These are phyloP conservation scores for Cephus runcator DNA, from an alignment of 2,888 invertebrate genomes.

Conservation along the genomic window DNA sequence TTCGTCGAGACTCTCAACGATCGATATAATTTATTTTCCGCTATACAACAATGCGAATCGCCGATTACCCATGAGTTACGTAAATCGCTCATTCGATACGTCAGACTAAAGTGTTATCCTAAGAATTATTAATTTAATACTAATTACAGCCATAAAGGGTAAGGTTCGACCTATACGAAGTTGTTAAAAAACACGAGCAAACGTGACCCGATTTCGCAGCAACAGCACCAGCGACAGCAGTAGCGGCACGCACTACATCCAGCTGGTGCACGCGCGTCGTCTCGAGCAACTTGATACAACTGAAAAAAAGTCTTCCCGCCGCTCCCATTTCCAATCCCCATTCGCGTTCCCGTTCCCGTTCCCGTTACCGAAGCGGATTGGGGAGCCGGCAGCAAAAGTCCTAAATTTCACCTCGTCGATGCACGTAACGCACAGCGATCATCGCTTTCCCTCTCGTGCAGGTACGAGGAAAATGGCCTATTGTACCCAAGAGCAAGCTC, in stretches of 20 bases:
- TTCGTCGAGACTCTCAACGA: neutral
- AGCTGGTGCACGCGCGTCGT: slow-evolving; percentile 2
- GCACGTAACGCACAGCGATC: neutral
- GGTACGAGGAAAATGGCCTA: neutral
- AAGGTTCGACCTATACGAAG: neutral
- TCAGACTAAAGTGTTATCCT: neutral
- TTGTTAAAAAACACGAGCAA: neutral
- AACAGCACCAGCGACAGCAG: neutral
- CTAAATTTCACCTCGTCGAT: neutral
- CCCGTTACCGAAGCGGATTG: neutral
- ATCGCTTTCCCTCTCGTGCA: neutral
- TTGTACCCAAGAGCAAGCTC: neutral
- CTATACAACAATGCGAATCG: neutral
- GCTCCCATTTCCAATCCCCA: too few species aligned
- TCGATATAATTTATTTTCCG: neutral
- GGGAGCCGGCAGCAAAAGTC: neutral
- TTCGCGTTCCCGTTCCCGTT: neutral
- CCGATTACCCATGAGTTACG: neutral
- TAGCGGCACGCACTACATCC: neutral
- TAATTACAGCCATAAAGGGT: neutral
- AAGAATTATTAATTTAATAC: slow-evolving; percentile 1
- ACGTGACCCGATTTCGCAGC: neutral
- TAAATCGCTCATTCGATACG: neutral
- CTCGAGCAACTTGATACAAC: neutral
- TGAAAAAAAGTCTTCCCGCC: neutral